Evolutionary conservation across 2,113 vertebrate species (phyloP), one percentile per base, ranked within the genome.

Genomic region (Corythornis cristatus): DNA sequence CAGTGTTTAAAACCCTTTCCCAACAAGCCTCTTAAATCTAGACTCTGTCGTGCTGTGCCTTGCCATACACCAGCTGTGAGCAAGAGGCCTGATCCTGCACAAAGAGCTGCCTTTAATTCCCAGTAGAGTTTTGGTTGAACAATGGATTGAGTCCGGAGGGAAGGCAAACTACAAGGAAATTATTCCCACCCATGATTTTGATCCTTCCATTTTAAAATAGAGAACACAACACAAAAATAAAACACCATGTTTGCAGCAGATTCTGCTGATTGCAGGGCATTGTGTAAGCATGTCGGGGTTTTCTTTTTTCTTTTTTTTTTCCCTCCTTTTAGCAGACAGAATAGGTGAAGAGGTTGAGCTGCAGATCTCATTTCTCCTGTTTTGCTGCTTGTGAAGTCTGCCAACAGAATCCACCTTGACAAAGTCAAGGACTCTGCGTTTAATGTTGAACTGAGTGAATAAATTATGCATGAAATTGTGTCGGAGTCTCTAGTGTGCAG

Each of bases 401-500:
- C 98, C 98, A 98, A 98, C 97, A 98, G 98, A 98, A 98, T 98
- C 98, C 98, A 98, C 98, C 98, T 98, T 98, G 97, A 98, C 98
- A 98, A 98, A 98, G 98, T 98, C 98, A 98, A 98, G 98, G 98
- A 98, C 98, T 98, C 97, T 97, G 97, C 97, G 96, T 98, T 98
- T 98, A 98, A 98, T 98, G 98, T 98, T 98, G 97, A 98, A 97
- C 98, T 96, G 97, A 97, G 98, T 97, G 98, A 98, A 98, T 98
- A 98, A 98, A 98, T 98, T 98, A 98, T 98, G 98, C 98, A 98
- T 98, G 98, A 98, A 98, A 98, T 98, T 98, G 98, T 98, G 97
- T 98, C 89, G 96, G 98, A 98, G 98, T 98, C 98, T 98, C 98
- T 98, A 97, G 98, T 98, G 98, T 98, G 97, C 97, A 97, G 97